These are phyloP conservation scores for Dipodomys spectabilis DNA, from an alignment of 2,113 vertebrate genomes.

Conservation along the genomic window DNA sequence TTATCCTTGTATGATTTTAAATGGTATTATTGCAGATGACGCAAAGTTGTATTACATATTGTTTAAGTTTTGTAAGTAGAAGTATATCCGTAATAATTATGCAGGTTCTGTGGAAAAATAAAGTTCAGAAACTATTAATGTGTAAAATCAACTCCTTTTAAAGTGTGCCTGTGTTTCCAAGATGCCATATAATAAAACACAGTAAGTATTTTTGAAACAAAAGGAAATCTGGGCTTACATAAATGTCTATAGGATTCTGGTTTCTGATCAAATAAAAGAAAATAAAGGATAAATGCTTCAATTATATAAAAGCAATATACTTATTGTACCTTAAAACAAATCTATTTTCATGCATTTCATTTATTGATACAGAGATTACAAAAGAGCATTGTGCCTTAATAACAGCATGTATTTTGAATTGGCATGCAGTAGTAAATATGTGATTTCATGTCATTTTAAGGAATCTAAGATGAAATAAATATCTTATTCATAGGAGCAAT, in stretches of 20 bases:
- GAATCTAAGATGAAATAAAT: constrained; percentile 78
- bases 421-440: neutral
- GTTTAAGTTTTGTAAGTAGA: constrained; percentile 82
- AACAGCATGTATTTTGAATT: constrained; percentile 51
- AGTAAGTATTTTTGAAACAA: constrained; percentile 46
- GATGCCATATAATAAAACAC: constrained; percentile 40
- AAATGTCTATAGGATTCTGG: constrained; percentile 30
- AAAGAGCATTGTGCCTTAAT: constrained; percentile 74
- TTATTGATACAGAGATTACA: constrained; percentile 52
- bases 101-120: constrained; percentile 84
- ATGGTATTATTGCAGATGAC: constrained; percentile 81
- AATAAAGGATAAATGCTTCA: constrained; percentile 43
- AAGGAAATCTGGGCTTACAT: constrained; percentile 11
- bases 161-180: constrained; percentile 30
- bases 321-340: constrained; percentile 59
- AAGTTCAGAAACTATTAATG: constrained; percentile 84
- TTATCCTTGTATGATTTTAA: constrained; percentile 84
- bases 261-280: constrained; percentile 53
- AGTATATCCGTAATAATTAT: constrained; percentile 77
- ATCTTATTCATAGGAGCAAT: constrained; percentile 65
- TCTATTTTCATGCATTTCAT: constrained; percentile 70
- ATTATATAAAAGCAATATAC: constrained; percentile 62
- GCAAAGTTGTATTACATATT: constrained; percentile 78
- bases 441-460: constrained; percentile 73
- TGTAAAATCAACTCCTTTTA: constrained; percentile 85